Base-by-base conservation (phyloP, 2,113 vertebrate genomes). In the Xiphophorus couchianus region DNA sequence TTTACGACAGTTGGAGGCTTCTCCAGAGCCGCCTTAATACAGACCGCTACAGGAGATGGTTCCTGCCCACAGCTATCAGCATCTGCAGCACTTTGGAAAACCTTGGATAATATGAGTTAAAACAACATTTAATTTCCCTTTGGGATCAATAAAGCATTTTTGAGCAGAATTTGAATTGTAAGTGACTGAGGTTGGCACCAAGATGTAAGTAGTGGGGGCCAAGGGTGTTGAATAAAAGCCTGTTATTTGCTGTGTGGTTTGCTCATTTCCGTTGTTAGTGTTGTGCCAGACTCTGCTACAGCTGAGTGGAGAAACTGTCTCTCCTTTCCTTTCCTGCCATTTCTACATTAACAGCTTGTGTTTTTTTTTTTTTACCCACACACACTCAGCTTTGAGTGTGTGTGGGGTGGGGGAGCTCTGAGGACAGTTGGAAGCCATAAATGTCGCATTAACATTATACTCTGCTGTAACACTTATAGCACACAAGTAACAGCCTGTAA, bases 241-340 rank as follows among this genome's bases (percentile, higher is more conserved):
- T 91, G 82, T 88, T 90, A 93, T 92, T 93, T 92, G 85, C 91
- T 82, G 81, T 91, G 92, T 86, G 90, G 90, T 93, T 94, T 93
- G 83, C 87, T 94, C 93, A 93, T 94, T 94, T 94, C 93, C 92
- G 91, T 93, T 92, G 87, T 93, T 90, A 88, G 88, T 91, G 83
- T 86, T 87, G 83, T 82, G 88, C 88, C 89, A 93, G 89, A 87
- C 81, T 82, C 60, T 71, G 80, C 80, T 86, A 86, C 79, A 88
- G 82, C 80, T 71, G 68, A 89, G 84, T 39, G 68, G 85, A 80
- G 85, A 12, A 77, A 91, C 81, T 84, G 85, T 91, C 80, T 90
- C 71, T 86, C 35, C 62, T 37, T 58, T 58, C 19, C 62, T 37
- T 83, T 91, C 85, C 70, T 88, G 87, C 83, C 17, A 17, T 77